Evolutionary conservation across 2,888 invertebrate genomes (phyloP), one percentile per base, ranked within the genome.

Genomic region (Fabriciana adippe): DNA sequence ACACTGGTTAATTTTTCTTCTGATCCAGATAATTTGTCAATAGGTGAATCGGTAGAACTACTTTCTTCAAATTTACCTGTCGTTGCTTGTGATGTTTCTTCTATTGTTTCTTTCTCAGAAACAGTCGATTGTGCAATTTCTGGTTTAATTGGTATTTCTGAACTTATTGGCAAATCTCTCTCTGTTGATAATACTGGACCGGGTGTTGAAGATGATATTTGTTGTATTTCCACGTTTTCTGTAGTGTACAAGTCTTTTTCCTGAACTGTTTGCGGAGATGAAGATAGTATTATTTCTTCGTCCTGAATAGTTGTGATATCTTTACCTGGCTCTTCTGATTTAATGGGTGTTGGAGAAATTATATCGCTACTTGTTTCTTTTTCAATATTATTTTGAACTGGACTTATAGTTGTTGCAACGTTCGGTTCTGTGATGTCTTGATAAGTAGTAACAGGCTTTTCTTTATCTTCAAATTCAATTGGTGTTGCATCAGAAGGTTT

Each of bases 1-100:
- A 77, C 66, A 67, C 79, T 81, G 68, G 69, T 75, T 21, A 81
- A 81, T 64, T 79, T 81, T 56, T 83, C 83, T 74, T 83, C 80
- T 21, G 82, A 81, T 74, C 81, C 82, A n/a, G 76, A 70, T 60
- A 76, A 72, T 75, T 82, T 84, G 50, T 86, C 86, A 66, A 75
- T 69, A 15, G 73, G 67, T 31, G 73, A 59, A 56, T 72, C 70
- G 6, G 81, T 79, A 14, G 72, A 71, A n/a, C 67, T 72, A 66
- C 76, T 73, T 59, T 76, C 73, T 16, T 48, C 54, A n/a, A 59
- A 59, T 47, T 69, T 71, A 14, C 21, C 63, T 13, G 71, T 67
- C 8, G 69, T 71, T 6, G 59, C 35, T 56, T 67, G 66, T 31
- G 59, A 21, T 31, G 48, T 18, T 53, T 55, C 62, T 56, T 64